Percentiles rank a stretch among this genome's conserved stretches.
Conservation (phyloP, 2,113 vertebrate genomes). For the Lamprologus tigripictilis region DNA sequence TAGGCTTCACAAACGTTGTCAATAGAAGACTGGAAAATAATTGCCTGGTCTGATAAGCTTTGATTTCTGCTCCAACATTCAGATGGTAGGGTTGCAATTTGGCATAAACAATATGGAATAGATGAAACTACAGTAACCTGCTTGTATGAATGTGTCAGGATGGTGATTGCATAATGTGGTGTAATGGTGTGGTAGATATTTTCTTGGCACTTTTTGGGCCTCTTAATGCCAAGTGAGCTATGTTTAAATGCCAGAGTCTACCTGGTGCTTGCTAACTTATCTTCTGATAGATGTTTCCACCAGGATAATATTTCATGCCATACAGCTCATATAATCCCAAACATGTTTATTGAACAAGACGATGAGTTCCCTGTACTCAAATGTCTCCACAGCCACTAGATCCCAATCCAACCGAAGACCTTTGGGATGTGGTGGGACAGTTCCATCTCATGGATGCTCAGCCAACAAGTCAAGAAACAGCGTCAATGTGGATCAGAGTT, state of each 20-base stretch:
- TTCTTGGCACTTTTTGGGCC: background rate
- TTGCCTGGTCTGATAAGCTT: background rate
- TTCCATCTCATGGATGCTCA: background rate
- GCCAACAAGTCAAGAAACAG: background rate
- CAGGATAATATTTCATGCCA: rapidly evolving
- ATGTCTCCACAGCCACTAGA: rapidly evolving
- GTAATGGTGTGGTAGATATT: background rate
- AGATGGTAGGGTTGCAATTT: background rate
- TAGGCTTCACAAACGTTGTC: rapidly evolving
- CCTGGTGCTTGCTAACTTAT: background rate
- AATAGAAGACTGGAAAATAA: background rate
- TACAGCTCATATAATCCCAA: background rate
- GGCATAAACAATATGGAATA: background rate
- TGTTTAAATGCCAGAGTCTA: background rate
- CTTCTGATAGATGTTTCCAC: background rate
- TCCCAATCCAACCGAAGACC: background rate
- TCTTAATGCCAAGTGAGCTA: background rate
- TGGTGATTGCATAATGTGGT: background rate
- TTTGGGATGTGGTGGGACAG: background rate
- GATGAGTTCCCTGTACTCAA: background rate
- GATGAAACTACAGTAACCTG: background rate
- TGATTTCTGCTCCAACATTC: background rate
- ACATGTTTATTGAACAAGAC: background rate
- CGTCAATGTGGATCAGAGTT: background rate
- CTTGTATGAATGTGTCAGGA: background rate